Evolutionary conservation across 2,888 invertebrate genomes (phyloP).

Genomic region (Pandemis corylana): DNA sequence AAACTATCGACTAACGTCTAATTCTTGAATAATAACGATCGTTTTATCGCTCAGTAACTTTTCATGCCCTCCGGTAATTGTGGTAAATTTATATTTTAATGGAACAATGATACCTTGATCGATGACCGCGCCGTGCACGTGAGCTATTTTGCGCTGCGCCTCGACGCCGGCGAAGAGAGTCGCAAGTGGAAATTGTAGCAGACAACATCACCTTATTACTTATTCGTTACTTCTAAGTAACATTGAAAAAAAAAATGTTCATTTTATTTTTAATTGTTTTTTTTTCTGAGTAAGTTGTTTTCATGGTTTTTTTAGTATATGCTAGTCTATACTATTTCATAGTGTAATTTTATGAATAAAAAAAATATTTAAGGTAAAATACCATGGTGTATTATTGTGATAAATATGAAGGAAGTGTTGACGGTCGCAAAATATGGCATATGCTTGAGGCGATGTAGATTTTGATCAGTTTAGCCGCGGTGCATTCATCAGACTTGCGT

Average conservation of each 20-base stretch:
- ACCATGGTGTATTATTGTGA: background rate
- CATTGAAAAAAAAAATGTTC: background rate
- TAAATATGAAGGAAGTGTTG: constrained; percentile 42
- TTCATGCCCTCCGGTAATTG: constrained; percentile 52
- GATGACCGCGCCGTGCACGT: constrained; percentile 54
- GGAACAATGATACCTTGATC: constrained; percentile 61
- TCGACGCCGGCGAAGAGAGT: constrained; percentile 32
- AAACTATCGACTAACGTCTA: constrained; percentile 46
- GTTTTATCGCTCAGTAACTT: constrained; percentile 52
- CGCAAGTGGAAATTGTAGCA: constrained; percentile 24
- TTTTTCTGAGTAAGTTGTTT: background rate
- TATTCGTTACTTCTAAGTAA: background rate
- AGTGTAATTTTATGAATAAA: too few species aligned
- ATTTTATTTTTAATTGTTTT: background rate
- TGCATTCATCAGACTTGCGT: constrained; percentile 50
- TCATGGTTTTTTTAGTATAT: too few species aligned
- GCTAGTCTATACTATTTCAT: too few species aligned
- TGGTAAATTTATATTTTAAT: constrained; percentile 60
- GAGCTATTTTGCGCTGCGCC: constrained; percentile 52
- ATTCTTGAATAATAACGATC: constrained; percentile 52
- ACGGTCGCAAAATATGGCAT: constrained; percentile 61
- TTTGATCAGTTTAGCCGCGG: constrained; percentile 61
- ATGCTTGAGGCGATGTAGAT: constrained; percentile 62
- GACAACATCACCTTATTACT: background rate
- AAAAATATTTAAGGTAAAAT: too few species aligned